Percentiles rank a stretch among this genome's conserved stretches.
Conservation (phyloP, 2,113 vertebrate genomes). For the Petaurus breviceps region DNA sequence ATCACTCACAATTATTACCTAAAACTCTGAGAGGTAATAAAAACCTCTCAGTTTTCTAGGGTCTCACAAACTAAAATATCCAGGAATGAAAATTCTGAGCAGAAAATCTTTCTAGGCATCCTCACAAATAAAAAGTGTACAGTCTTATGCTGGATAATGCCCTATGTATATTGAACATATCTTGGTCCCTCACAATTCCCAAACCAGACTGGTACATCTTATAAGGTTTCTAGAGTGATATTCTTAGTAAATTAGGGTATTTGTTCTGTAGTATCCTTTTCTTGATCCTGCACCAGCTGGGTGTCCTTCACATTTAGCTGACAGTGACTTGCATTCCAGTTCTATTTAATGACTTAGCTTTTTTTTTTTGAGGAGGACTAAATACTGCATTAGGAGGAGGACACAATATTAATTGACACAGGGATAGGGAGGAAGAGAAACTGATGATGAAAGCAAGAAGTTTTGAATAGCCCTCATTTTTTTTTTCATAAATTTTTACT, state of each 20-base stretch:
- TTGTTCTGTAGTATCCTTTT: too few species aligned
- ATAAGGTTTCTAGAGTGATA: neutral
- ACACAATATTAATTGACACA: conserved; percentile 1
- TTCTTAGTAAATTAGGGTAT: neutral
- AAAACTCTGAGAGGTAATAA: neutral
- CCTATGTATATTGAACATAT: neutral
- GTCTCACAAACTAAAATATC: neutral
- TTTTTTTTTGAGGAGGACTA: neutral
- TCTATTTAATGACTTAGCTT: neutral
- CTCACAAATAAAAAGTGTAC: neutral
- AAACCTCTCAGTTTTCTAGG: neutral
- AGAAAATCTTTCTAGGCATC: neutral
- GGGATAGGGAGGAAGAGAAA: neutral
- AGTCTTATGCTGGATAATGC: neutral
- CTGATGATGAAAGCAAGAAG: neutral
- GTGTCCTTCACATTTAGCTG: neutral
- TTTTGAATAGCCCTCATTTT: neutral
- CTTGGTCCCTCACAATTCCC: neutral
- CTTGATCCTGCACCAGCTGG: neutral
- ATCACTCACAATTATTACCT: neutral
- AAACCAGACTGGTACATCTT: neutral
- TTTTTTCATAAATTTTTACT: neutral
- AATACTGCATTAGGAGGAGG: conserved; percentile 17
- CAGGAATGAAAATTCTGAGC: neutral
- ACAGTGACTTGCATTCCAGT: neutral